phyloP scores from a whole-genome alignment of 2,888 invertebrate genomes.

The Celastrina argiolus region DNA sequence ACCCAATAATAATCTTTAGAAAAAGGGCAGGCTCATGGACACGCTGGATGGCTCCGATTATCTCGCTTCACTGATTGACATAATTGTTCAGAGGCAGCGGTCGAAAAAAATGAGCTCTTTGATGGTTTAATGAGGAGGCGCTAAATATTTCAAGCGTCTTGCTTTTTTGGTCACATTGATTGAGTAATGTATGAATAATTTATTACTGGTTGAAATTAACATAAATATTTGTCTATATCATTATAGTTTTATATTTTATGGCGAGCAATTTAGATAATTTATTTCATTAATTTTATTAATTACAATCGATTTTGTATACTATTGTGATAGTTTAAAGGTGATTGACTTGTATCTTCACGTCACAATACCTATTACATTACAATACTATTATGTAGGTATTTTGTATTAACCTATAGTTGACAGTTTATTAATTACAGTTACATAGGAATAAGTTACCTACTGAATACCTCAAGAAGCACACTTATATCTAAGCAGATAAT shows the following conservation, averaged over 20 bases:
- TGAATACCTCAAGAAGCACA: not conserved
- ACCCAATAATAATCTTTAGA: not conserved
- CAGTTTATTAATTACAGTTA: not conserved
- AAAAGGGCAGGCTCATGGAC: constrained; percentile 13
- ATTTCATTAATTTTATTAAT: not conserved
- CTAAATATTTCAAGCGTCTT: constrained; percentile 22
- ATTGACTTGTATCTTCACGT: not conserved
- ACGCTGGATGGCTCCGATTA: constrained; percentile 18
- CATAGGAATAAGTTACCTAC: not conserved
- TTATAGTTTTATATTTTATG: not conserved
- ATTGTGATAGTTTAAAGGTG: constrained; percentile 3
- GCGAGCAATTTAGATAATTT: not conserved
- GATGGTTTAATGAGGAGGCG: constrained; percentile 31
- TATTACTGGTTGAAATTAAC: not conserved
- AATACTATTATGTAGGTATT: not conserved
- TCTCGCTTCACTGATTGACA: constrained; percentile 20
- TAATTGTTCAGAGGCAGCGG: constrained; percentile 20
- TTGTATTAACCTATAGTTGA: not conserved
- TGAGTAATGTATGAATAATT: not conserved
- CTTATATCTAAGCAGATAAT: not conserved
- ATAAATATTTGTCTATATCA: not conserved
- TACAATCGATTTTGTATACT: not conserved
- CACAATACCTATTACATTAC: not conserved
- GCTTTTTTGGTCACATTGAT: not conserved
- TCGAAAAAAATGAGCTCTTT: constrained; percentile 31